These are phyloP conservation scores for Bucco capensis DNA, from an alignment of 2,113 vertebrate genomes.

Conservation along the genomic window DNA sequence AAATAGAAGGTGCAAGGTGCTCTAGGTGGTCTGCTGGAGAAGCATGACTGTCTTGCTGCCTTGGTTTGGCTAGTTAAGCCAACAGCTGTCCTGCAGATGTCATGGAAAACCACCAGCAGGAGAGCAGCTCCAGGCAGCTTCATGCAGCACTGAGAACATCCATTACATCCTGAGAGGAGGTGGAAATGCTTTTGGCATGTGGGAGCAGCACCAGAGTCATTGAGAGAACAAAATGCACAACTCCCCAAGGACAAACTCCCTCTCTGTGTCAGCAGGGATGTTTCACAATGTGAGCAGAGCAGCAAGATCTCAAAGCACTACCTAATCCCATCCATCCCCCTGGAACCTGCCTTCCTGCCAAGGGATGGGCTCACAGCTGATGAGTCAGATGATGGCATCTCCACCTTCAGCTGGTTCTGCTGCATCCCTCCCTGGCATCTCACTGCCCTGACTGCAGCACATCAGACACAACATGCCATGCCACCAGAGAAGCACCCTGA, in stretches of 20 bases:
- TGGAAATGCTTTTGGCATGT: accelerated
- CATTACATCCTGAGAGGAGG: accelerated
- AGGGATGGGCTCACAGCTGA: accelerated
- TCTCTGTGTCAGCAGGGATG: not conserved
- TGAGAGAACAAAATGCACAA: not conserved
- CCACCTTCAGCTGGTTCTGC: not conserved
- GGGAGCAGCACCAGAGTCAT: not conserved
- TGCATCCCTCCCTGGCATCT: not conserved
- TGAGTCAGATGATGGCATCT: not conserved
- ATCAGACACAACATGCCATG: accelerated
- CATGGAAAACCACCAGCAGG: accelerated
- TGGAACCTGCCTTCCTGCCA: not conserved
- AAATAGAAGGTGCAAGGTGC: not conserved
- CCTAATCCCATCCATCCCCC: not conserved
- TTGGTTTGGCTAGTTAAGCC: no score
- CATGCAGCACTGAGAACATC: accelerated
- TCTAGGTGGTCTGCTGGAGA: no score
- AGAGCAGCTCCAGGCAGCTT: not conserved
- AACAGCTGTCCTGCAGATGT: not conserved
- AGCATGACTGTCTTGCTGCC: no score
- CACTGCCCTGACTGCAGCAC: not conserved
- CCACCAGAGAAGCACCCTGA: no score
- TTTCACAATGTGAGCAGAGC: accelerated
- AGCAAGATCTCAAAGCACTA: not conserved
- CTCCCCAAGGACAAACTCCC: not conserved